phyloP scores from a whole-genome alignment of 2,797 vertebrate species.

The Aratinga solstitialis region DNA sequence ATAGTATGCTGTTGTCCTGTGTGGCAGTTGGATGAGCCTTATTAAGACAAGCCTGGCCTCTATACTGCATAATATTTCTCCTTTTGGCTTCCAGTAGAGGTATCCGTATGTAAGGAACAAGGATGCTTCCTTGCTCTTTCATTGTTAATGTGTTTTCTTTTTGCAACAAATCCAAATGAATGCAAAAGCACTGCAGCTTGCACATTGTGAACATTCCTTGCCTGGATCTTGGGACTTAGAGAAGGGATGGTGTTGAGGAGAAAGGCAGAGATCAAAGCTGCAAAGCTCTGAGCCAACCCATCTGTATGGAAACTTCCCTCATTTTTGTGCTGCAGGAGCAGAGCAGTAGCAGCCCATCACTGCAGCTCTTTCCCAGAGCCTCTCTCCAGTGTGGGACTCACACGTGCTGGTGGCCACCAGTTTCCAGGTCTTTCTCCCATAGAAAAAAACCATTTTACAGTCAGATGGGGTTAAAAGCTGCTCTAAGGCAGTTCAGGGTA shows the following conservation, averaged over 20 bases:
- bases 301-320: not conserved
- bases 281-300: not conserved
- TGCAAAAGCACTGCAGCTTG: not conserved
- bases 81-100: not conserved
- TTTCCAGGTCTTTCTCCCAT: not conserved
- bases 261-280: not conserved
- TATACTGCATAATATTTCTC: not conserved
- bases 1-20: not conserved
- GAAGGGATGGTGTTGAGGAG: not conserved
- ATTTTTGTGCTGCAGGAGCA: not conserved
- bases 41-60: not conserved
- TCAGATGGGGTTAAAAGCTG: not conserved
- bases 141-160: not conserved
- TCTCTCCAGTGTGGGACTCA: accelerated
- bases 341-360: not conserved
- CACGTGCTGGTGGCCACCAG: not conserved
- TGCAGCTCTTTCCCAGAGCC: not conserved
- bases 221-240: not conserved
- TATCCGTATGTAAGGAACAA: constrained; percentile 2
- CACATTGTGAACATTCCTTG: not conserved
- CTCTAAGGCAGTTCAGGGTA: not conserved
- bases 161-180: not conserved
- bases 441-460: not conserved
- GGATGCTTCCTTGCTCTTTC: not conserved
- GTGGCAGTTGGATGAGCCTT: not conserved